Evolutionary conservation across 2,797 vertebrate species (phyloP).

Genomic region (Squalus acanthias): DNA sequence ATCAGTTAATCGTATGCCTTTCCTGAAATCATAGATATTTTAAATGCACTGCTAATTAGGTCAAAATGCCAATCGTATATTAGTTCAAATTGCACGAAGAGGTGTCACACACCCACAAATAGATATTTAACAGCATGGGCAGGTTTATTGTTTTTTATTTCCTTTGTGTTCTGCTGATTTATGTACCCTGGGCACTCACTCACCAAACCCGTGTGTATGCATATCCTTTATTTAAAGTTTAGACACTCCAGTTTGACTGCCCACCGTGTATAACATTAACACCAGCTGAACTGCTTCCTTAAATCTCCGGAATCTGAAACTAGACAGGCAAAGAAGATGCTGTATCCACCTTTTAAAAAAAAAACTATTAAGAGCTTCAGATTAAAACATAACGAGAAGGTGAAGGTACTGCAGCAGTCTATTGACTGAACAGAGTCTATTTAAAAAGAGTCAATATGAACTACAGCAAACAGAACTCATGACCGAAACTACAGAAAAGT

Average conservation of each 20-base stretch:
- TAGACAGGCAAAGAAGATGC: too few relatives aligned
- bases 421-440: too few relatives aligned
- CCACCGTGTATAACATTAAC: background rate
- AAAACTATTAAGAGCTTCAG: too few relatives aligned
- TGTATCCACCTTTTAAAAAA: too few relatives aligned
- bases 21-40: background rate
- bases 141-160: background rate
- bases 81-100: background rate
- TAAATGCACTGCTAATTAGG: background rate
- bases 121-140: background rate
- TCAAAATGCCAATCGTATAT: background rate
- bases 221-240: background rate
- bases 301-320: too few relatives aligned
- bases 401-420: too few relatives aligned
- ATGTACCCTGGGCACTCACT: background rate
- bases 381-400: too few relatives aligned
- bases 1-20: background rate
- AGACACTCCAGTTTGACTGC: background rate
- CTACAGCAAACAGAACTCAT: too few relatives aligned
- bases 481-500: too few relatives aligned
- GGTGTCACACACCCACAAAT: background rate
- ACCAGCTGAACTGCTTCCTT: background rate
- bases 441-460: too few relatives aligned
- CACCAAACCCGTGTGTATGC: background rate
- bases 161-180: background rate